These are phyloP conservation scores for Nephrotoma guestfalica DNA, from an alignment of 2,888 invertebrate species.

Conservation along the genomic window DNA sequence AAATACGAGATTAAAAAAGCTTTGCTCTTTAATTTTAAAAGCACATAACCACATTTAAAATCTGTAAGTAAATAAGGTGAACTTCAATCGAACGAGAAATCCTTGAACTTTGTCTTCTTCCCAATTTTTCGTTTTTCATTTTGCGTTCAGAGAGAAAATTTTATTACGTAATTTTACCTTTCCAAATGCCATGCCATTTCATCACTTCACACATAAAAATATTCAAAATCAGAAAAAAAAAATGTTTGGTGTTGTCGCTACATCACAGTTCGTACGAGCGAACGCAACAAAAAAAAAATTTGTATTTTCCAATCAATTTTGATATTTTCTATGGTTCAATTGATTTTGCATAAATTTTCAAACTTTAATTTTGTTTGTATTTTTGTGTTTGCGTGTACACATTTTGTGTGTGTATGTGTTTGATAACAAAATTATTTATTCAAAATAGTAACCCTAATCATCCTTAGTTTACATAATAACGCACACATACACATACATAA, in stretches of 20 bases:
- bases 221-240: neutral
- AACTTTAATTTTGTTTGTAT: neutral
- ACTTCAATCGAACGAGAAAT: too few relatives aligned
- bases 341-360: neutral
- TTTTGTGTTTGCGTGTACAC: neutral
- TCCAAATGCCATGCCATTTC: neutral
- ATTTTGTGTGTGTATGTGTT: neutral
- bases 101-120: too few relatives aligned
- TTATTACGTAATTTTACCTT: neutral
- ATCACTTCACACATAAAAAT: neutral
- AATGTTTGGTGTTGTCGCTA: neutral
- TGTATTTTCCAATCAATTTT: neutral
- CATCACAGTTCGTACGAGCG: neutral
- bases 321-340: neutral
- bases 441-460: neutral
- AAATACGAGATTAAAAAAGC: too few relatives aligned
- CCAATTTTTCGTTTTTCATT: too few relatives aligned
- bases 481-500: neutral
- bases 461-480: neutral
- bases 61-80: too few relatives aligned
- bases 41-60: too few relatives aligned
- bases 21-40: too few relatives aligned
- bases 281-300: neutral
- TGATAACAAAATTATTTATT: neutral
- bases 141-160: too few relatives aligned